A percentile compares a stretch with the other conserved stretches of the same genome.
phyloP scores from a whole-genome alignment of 2,888 invertebrate genomes.

The Lepidocyrtoides sp. region DNA sequence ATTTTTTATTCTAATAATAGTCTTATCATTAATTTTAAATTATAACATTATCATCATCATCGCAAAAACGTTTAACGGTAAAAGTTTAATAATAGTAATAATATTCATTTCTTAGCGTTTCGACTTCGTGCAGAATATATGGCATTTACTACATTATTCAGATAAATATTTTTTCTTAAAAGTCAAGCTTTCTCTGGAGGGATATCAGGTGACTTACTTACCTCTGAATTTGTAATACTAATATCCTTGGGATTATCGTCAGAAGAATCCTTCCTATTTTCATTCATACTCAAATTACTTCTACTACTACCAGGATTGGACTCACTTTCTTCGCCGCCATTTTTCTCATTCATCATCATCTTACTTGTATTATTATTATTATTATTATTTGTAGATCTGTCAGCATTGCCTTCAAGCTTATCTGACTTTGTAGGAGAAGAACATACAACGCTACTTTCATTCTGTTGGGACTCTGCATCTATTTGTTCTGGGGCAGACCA shows the following conservation, averaged over 20 bases:
- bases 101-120: constrained; percentile 1
- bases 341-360: neutral
- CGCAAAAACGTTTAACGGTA: no score
- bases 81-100: neutral
- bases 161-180: constrained; percentile 46
- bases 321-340: neutral
- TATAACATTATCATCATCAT: no score
- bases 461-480: constrained; percentile 52
- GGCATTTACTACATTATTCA: constrained; percentile 36
- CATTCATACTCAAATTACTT: neutral
- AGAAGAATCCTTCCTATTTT: neutral
- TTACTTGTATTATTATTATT: neutral
- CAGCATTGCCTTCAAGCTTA: neutral
- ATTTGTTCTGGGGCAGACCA: constrained; percentile 89
- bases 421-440: neutral
- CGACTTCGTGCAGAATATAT: constrained; percentile 32
- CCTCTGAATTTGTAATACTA: constrained; percentile 1
- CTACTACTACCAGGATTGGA: neutral
- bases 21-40: no score
- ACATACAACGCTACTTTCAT: neutral
- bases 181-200: constrained; percentile 58
- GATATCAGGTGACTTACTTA: constrained; percentile 14
- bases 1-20: no score
- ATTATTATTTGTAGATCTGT: neutral
- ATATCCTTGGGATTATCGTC: neutral